Evolutionary conservation across 2,113 vertebrate genomes (phyloP).

Genomic region (Pao palembangensis): DNA sequence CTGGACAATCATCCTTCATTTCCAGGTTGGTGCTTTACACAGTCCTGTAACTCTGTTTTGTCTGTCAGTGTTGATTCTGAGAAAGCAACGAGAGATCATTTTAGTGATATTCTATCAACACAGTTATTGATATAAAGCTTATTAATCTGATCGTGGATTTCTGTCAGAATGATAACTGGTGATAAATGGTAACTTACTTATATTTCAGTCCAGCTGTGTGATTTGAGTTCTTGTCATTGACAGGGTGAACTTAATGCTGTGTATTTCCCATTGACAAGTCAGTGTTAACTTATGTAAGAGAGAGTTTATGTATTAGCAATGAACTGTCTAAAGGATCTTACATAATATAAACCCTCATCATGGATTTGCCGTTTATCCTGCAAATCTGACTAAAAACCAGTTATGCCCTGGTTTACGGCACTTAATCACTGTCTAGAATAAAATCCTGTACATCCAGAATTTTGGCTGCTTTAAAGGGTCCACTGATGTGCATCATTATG

Average conservation of each 20-base stretch:
- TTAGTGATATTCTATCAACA: neutral
- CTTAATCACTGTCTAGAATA: neutral
- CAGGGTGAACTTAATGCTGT: neutral
- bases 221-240: slow-evolving; percentile 4
- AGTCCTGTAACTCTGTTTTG: neutral
- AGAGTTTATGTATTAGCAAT: neutral
- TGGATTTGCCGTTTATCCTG: neutral
- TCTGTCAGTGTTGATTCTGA: neutral
- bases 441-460: neutral
- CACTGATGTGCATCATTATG: neutral
- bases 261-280: neutral
- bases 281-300: slow-evolving; percentile 7
- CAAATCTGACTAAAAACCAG: neutral
- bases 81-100: neutral
- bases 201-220: slow-evolving; percentile 13
- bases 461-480: neutral
- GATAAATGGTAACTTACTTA: neutral
- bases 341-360: neutral
- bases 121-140: slow-evolving; percentile 4
- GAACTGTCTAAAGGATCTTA: neutral
- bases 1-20: slow-evolving; percentile 99
- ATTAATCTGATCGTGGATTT: slow-evolving; percentile 1
- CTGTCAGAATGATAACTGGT: slow-evolving; percentile 16
- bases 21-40: slow-evolving; percentile 81
- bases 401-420: neutral